phyloP scores from a whole-genome alignment of 2,797 vertebrate genomes.

The Bucorvus abyssinicus region DNA sequence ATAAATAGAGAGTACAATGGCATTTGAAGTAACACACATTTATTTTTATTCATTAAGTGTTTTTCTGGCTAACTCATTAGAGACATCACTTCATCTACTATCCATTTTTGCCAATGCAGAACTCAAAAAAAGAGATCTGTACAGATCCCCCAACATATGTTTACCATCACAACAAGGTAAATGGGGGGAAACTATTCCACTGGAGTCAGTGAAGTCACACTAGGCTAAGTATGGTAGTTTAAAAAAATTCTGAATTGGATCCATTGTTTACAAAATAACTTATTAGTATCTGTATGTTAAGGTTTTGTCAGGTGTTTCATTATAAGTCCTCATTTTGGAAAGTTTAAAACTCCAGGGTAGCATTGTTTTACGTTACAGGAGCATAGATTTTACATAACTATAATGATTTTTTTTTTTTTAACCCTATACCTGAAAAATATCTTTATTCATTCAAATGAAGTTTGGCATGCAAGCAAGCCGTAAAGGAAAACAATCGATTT shows the following conservation, averaged over 20 bases:
- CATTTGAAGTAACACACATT: neutral
- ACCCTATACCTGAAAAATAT: constrained; percentile 48
- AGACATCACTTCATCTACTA: constrained; percentile 48
- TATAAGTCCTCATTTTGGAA: constrained; percentile 57
- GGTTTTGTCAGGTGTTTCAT: constrained; percentile 66
- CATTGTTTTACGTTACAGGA: constrained; percentile 61
- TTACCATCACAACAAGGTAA: constrained; percentile 49
- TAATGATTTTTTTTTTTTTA: constrained; percentile 12
- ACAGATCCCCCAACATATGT: constrained; percentile 17
- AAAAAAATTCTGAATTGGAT: constrained; percentile 36
- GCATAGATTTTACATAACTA: constrained; percentile 53
- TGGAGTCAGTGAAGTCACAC: constrained; percentile 15
- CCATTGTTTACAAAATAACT: constrained; percentile 57
- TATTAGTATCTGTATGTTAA: constrained; percentile 56
- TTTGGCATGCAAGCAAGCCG: constrained; percentile 57
- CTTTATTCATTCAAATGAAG: constrained; percentile 66
- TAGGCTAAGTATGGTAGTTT: constrained; percentile 31
- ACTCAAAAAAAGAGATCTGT: neutral
- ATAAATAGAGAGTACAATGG: neutral
- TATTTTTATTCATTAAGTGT: constrained; percentile 37
- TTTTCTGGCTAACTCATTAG: constrained; percentile 37
- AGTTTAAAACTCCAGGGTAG: constrained; percentile 53
- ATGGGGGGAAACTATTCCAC: neutral
- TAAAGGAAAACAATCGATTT: constrained; percentile 69
- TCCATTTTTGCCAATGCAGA: constrained; percentile 3